Evolutionary conservation across 2,113 vertebrate genomes (phyloP).

Genomic region (Sorex araneus): DNA sequence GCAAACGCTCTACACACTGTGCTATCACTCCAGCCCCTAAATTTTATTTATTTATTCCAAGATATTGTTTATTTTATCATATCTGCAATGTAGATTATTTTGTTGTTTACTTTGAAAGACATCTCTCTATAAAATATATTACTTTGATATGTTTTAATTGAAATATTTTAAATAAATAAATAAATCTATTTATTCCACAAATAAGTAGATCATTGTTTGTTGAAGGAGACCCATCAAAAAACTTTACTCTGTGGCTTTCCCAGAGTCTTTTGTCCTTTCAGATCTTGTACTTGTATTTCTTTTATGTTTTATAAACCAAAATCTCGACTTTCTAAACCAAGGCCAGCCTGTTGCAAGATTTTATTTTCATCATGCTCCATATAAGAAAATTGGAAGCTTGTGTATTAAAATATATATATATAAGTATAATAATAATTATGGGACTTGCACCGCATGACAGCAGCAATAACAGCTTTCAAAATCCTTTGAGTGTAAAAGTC

Average conservation of each 20-base stretch:
- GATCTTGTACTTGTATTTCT: not conserved
- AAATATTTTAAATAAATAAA: too few relatives aligned
- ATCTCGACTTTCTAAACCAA: constrained; percentile 62
- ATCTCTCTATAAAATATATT: too few relatives aligned
- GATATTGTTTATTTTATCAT: too few relatives aligned
- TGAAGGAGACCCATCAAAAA: not conserved
- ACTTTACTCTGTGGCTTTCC: not conserved
- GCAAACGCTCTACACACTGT: too few relatives aligned
- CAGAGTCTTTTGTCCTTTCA: not conserved
- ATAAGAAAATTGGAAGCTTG: constrained; percentile 77
- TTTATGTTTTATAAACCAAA: constrained; percentile 31
- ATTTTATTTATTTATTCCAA: too few relatives aligned
- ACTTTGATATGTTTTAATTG: too few relatives aligned
- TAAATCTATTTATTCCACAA: not conserved
- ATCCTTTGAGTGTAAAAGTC: constrained; percentile 83
- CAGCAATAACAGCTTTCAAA: constrained; percentile 86
- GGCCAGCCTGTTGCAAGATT: not conserved
- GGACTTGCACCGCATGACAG: constrained; percentile 78
- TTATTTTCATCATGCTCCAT: constrained; percentile 47
- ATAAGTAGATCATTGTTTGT: not conserved
- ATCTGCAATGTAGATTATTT: too few relatives aligned
- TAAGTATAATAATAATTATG: constrained; percentile 87
- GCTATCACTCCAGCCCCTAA: too few relatives aligned
- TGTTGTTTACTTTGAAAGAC: too few relatives aligned
- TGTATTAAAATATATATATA: constrained; percentile 79